Percentiles rank a stretch among this genome's conserved stretches.
Conservation (phyloP, 2,113 vertebrate genomes). For the Pachycephala philippinensis region DNA sequence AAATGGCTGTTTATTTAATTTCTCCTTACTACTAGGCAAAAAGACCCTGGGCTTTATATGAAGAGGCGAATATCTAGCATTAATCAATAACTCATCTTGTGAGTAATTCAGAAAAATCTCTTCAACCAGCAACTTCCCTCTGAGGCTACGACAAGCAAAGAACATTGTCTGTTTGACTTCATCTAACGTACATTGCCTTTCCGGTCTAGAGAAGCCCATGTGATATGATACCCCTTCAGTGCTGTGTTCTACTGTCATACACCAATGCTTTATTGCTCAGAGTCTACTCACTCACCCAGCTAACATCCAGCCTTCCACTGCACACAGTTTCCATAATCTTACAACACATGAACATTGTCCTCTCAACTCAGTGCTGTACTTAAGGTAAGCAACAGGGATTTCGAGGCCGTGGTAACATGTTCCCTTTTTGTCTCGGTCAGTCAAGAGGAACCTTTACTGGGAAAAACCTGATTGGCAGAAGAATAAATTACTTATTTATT, state of each 20-base stretch:
- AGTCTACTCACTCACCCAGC: background rate
- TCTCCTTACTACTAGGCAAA: background rate
- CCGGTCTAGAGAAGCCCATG: background rate
- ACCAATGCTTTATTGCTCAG: background rate
- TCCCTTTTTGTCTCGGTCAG: background rate
- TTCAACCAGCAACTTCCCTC: background rate
- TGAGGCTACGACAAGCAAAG: background rate
- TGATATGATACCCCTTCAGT: background rate
- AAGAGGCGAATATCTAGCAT: background rate
- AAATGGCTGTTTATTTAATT: background rate
- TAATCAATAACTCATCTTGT: constrained; percentile 24
- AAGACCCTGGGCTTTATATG: background rate
- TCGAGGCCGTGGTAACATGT: background rate
- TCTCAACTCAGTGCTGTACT: background rate
- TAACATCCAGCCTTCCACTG: background rate
- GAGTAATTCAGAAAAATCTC: constrained; percentile 1
- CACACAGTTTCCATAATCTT: background rate
- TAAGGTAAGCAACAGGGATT: constrained; percentile 1
- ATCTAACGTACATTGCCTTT: background rate
- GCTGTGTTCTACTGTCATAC: background rate
- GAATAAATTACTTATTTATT: background rate
- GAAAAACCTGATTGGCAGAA: background rate
- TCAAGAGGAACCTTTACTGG: background rate
- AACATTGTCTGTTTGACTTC: background rate
- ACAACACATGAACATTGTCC: background rate